Evolutionary conservation across 2,797 vertebrate genomes (phyloP).

Genomic region (Sebastes matsubarae): DNA sequence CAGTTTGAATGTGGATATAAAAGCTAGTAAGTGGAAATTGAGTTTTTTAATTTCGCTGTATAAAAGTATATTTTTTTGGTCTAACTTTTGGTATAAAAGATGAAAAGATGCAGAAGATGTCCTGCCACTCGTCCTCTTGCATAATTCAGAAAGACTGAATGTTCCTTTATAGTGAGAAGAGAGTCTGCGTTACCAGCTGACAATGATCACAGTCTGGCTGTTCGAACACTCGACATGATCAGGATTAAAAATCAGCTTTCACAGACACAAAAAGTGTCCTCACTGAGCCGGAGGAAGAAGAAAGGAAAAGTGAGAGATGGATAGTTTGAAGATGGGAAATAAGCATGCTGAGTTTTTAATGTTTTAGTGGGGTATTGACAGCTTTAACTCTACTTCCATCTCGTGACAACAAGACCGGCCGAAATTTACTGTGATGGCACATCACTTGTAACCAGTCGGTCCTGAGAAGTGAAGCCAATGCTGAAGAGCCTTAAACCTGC

Average conservation of each 20-base stretch:
- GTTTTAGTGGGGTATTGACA: too few relatives aligned
- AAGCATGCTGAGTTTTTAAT: neutral
- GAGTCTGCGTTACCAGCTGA: slow-evolving; percentile 54
- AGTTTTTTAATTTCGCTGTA: neutral
- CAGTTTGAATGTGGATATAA: neutral
- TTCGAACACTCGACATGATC: slow-evolving; percentile 22
- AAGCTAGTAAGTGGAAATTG: neutral
- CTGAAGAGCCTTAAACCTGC: too few relatives aligned
- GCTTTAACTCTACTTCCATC: too few relatives aligned
- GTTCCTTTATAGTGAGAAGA: slow-evolving; percentile 46
- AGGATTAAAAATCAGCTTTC: slow-evolving; percentile 28
- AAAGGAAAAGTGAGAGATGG: neutral
- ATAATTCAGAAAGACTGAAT: slow-evolving; percentile 56
- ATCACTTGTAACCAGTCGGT: too few relatives aligned
- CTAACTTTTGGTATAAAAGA: neutral
- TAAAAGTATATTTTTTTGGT: neutral
- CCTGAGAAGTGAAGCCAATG: too few relatives aligned
- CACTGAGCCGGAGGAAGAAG: neutral
- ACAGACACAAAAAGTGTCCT: slow-evolving; percentile 2
- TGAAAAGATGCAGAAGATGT: slow-evolving; percentile 1
- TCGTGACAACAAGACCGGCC: too few relatives aligned
- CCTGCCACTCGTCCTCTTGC: slow-evolving; percentile 17
- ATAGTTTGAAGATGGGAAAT: neutral
- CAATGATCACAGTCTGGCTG: slow-evolving; percentile 51
- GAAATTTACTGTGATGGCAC: too few relatives aligned